Conservation (phyloP, 2,797 vertebrate species). For the Cynodonichthys magdalenae region DNA sequence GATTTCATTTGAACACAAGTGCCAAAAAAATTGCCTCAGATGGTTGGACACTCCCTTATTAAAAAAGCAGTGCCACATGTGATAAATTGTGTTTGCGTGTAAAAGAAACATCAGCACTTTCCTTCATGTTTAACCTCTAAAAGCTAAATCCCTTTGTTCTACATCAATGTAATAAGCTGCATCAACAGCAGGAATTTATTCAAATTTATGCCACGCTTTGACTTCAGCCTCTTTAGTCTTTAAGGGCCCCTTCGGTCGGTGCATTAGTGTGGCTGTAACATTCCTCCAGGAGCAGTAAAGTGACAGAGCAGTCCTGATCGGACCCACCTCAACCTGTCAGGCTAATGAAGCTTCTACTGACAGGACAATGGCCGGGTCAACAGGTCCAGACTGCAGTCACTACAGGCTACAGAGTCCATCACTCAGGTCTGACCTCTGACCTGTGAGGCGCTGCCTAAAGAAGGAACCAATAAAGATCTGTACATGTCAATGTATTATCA, state of each 20-base stretch:
- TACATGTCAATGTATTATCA: conserved; percentile 34
- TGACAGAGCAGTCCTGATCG: conserved; percentile 60
- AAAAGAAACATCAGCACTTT: conserved; percentile 24
- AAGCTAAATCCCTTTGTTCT: conserved; percentile 17
- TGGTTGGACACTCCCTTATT: neutral
- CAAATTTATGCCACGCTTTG: conserved; percentile 52
- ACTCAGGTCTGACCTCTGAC: conserved; percentile 64
- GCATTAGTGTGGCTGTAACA: conserved; percentile 50
- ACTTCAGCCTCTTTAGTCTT: conserved; percentile 41
- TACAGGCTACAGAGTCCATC: conserved; percentile 66
- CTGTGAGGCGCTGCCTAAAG: conserved; percentile 38
- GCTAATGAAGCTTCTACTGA: conserved; percentile 59
- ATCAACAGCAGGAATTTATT: conserved; percentile 37
- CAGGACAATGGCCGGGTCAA: conserved; percentile 70
- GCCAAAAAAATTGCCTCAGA: conserved; percentile 17
- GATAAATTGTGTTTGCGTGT: conserved; percentile 26
- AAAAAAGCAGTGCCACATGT: conserved; percentile 16
- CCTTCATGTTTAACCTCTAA: conserved; percentile 31
- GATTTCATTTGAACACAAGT: conserved; percentile 14
- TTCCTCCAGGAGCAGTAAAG: conserved; percentile 59
- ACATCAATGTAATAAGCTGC: conserved; percentile 10
- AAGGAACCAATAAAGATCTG: conserved; percentile 50
- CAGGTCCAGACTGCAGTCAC: conserved; percentile 60
- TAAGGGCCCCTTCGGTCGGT: conserved; percentile 55
- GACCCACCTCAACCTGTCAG: conserved; percentile 66